Base-by-base conservation (phyloP, 2,113 vertebrate species). In the Datnioides undecimradiatus region DNA sequence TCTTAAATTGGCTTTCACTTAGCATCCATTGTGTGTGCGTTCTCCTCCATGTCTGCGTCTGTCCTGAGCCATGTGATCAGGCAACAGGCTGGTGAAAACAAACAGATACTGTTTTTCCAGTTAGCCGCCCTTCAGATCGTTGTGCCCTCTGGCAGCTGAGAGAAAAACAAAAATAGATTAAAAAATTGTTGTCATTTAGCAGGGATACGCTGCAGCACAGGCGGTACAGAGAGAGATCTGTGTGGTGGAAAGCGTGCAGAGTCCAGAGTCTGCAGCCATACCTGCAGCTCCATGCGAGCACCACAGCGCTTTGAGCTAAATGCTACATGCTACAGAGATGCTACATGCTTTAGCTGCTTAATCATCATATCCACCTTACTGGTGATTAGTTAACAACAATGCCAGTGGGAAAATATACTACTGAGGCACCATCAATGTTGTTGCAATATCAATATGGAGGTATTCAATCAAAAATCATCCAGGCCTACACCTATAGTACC, bases 121-220 rank as follows among this genome's bases (percentile, higher is more conserved):
- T 52, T 45, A 65, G 46, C 60, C 51, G 43, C 6, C 52, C 60
- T 29, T 51, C 40, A 59, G 58, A 74, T 78, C 58, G 33, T 36
- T 63, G 64, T 54, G 69, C 31, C 55, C 52, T 41, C 48, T 72
- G 66, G 54, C 45, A 76, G 49, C 4, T 72, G 17, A 73, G 45
- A 25, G 25, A 21, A 14, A 25, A 10, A 36, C 10, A 11, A 8
- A 45, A 23, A 41, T 19, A 41, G 31, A 62, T 51, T 34, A 8
- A 43, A 62, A 64, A 34, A 29, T 19, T 14, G 41, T 23, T 27
- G 19, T 46, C 71, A 59, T 66, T 29, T 31, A 75, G 65, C 59
- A 68, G 45, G 14, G 55, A 62, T 25, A 14, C 38, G 21, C 55
- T 68, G 54, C 70, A 58, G 60, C 51, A 71, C 29, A 29, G 52